Conservation (phyloP, 2,888 invertebrate species). For the Pelosia muscerda region DNA sequence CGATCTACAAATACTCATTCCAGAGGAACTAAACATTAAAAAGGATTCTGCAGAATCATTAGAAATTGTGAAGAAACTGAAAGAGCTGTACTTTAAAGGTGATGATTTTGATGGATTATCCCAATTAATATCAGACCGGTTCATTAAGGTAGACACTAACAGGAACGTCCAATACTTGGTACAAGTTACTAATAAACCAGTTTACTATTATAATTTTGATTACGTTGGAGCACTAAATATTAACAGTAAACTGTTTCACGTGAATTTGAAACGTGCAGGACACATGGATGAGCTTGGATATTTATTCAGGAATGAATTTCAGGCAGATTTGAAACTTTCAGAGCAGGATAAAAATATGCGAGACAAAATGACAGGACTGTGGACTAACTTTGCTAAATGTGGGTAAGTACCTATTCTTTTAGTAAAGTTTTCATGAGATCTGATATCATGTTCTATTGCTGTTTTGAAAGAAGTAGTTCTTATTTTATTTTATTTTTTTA, state of each 20-base stretch:
- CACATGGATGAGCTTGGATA: constrained; percentile 79
- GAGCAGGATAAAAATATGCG: constrained; percentile 74
- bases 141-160: constrained; percentile 68
- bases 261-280: constrained; percentile 62
- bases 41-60: constrained; percentile 66
- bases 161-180: constrained; percentile 74
- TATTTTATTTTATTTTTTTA: no score
- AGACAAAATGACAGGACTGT: constrained; percentile 75
- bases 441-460: neutral
- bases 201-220: constrained; percentile 79
- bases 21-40: constrained; percentile 67
- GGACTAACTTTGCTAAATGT: constrained; percentile 83
- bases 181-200: constrained; percentile 70
- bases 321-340: constrained; percentile 68
- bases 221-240: constrained; percentile 77
- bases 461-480: no score
- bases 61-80: constrained; percentile 66
- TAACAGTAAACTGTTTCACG: constrained; percentile 50
- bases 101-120: constrained; percentile 63
- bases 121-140: constrained; percentile 69
- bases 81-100: constrained; percentile 70
- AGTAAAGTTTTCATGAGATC: no score
- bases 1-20: constrained; percentile 71
- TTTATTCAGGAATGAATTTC: constrained; percentile 71
- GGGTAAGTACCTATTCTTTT: constrained; percentile 81